Base-by-base conservation (phyloP, 1,140 invertebrate species). In the Vanessa atalanta region DNA sequence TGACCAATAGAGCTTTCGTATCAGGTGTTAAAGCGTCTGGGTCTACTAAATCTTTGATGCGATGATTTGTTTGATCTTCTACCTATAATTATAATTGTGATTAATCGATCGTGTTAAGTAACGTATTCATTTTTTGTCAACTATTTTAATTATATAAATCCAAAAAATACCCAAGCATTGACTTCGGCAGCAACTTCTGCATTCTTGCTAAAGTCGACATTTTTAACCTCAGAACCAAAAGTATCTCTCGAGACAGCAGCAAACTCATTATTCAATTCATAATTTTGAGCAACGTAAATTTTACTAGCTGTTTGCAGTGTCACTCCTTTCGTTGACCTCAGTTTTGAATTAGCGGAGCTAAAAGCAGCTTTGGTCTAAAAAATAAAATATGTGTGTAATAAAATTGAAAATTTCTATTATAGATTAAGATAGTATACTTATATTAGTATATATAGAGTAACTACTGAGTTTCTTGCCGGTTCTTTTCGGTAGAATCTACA, bases 31-130 rank as follows among this genome's bases (percentile, higher is more conserved):
- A 90, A 70, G 85, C 83, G 70, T 85, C 93, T 81, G 92, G 79
- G 26, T 90, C 80, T 51, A 97, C 92, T 23, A 97, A 88, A 83
- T 96, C 88, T 71, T 94, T 94, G 74, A 97, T 96, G 86, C 95
- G 95, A 73, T 95, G 91, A 76, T 95, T 94, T 0, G 97, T 98
- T 84, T 95, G 93, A 8, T 94, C 80, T 84, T 95, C 94, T 0
- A 97, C 95, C 96, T 89, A 50, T 16, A 82, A 79, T 55, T 61
- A 51, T 69, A 13, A 26, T 57, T 50, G 51, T 16, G 16, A 16
- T 16, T 20, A n/a, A 55, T 55, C 3, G 16, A 50, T 5, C 0
- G 13, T 3, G 1, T 43, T 43, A 9, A 43, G 37, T 11, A 1
- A 11, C 37, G 37, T 43, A 43, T 9, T 43, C 37, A 31, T 4